Evolutionary conservation across 2,113 vertebrate species (phyloP), one percentile per base, ranked within the genome.

Genomic region (Variabilichromis moorii): DNA sequence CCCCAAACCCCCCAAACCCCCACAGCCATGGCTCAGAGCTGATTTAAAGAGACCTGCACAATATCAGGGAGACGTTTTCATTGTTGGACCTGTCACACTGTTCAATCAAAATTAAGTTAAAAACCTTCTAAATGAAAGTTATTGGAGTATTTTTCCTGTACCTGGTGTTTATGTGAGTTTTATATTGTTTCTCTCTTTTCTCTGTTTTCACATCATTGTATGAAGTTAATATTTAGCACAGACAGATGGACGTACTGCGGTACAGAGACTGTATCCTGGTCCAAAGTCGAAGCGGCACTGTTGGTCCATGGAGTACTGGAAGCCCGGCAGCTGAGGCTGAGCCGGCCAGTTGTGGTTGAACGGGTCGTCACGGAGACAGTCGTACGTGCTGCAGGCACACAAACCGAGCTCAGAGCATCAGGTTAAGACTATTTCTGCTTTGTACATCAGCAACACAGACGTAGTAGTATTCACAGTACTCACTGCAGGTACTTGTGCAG

Each of bases 241-340:
- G 17, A 28, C 12, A 63, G 13, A 47, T 28, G 61, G 59, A 51
- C 98, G 95, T 95, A 99, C 98, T 91, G 97, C 97, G 2, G 97
- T 98, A 89, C 99, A 99, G 96, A 97, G 98, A 96, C 98, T 98
- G 96, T 98, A 99, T 91, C 97, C 98, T 37, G 97, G 95, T 12
- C 99, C 99, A 1, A 99, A 99, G 93, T 99, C 97, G 31, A 98
- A 99, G 17, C 97, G 97, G 89, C 98, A 99, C 95, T 99, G 99
- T 90, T 99, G 97, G 13, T 99, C 98, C 98, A 99, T 98, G 87
- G 98, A 98, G 90, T 98, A 99, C 91, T 98, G 96, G 76, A 99
- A 97, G 12, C 99, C 99, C 0, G 98, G 98, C 61, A 99, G 94
- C 94, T 97, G 98, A 2, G 99, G 98, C 66, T 98, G 96, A 17